A percentile compares a stretch with the other conserved stretches of the same genome.
These are phyloP conservation scores for Aphrophora alni DNA, from an alignment of 2,888 invertebrate species.

Conservation along the genomic window DNA sequence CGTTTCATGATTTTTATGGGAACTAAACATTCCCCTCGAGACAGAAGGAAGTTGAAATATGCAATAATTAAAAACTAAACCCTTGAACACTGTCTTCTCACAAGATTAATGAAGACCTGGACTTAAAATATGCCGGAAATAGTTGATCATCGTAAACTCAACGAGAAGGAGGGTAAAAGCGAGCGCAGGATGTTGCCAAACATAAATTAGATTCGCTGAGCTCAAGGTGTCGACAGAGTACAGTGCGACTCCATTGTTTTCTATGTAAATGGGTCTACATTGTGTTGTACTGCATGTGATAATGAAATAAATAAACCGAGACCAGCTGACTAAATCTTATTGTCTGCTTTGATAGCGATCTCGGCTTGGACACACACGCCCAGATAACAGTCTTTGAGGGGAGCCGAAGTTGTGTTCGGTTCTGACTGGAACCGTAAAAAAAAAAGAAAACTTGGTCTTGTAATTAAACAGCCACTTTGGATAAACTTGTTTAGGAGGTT, in stretches of 20 bases:
- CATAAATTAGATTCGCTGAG: background rate
- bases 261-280: background rate
- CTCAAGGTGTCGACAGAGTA: background rate
- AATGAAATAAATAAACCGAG: background rate
- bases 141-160: background rate
- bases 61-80: background rate
- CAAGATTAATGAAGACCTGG: background rate
- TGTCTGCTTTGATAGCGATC: background rate
- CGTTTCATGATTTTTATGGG: background rate
- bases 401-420: background rate
- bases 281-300: background rate
- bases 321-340: background rate
- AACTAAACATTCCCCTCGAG: background rate
- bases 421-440: no score
- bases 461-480: no score
- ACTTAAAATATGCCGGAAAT: background rate
- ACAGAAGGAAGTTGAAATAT: background rate
- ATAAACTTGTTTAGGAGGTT: no score
- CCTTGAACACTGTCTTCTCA: background rate
- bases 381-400: background rate
- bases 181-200: background rate
- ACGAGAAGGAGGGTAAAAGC: no score
- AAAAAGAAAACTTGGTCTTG: no score
- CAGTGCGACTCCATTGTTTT: background rate
- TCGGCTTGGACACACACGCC: background rate